These are phyloP conservation scores for Biston stratarius DNA, from an alignment of 2,888 invertebrate species.

Conservation along the genomic window DNA sequence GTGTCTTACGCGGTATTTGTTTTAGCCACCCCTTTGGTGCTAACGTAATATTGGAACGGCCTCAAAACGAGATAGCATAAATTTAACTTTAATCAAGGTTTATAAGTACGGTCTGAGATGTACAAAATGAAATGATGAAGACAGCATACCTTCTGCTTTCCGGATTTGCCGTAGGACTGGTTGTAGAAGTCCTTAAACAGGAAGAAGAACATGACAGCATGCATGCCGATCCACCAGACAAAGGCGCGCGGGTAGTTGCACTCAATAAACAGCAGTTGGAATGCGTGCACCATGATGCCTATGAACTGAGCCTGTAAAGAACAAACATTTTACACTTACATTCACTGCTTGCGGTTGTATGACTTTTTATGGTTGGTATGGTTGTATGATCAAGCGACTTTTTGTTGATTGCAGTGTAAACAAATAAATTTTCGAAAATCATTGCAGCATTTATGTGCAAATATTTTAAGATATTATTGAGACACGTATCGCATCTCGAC, in stretches of 20 bases:
- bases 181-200: conserved; percentile 98
- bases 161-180: conserved; percentile 88
- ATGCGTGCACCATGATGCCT: conserved; percentile 95
- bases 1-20: too few species aligned
- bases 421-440: neutral
- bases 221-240: conserved; percentile 98
- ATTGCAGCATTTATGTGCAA: neutral
- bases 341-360: conserved; percentile 2
- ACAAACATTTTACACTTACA: conserved; percentile 6
- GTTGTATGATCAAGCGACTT: neutral
- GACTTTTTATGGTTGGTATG: too few species aligned
- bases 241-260: conserved; percentile 98
- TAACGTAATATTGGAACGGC: too few species aligned
- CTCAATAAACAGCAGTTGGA: conserved; percentile 95
- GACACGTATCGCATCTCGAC: neutral
- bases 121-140: neutral
- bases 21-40: too few species aligned
- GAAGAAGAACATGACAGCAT: conserved; percentile 98
- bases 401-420: neutral
- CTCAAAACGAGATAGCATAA: too few species aligned
- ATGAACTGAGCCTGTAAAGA: conserved; percentile 93
- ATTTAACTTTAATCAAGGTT: too few species aligned
- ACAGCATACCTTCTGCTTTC: conserved; percentile 51
- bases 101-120: neutral
- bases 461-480: neutral